Conservation (phyloP, 2,888 invertebrate genomes). For the Agrochola circellaris region DNA sequence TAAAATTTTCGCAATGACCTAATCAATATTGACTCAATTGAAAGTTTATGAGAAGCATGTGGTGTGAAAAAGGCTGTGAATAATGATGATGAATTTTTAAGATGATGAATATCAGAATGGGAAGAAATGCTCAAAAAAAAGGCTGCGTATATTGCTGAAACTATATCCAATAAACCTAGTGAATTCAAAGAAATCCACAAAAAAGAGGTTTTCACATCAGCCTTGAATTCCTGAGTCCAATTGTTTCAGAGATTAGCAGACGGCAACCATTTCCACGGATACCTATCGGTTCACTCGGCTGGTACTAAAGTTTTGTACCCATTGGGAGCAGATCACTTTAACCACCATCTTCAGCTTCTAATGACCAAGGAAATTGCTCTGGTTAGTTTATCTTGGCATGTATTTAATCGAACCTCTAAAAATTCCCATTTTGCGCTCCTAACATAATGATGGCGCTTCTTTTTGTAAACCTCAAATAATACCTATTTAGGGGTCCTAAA, state of each 20-base stretch:
- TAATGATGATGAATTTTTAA: neutral
- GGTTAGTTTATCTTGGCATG: conserved; percentile 23
- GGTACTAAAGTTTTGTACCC: conserved; percentile 44
- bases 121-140: neutral
- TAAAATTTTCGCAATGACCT: neutral
- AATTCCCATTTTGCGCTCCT: too few species aligned
- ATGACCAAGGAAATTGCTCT: conserved; percentile 33
- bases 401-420: neutral
- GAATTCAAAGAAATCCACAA: too few species aligned
- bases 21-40: neutral
- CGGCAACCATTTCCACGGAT: conserved; percentile 13
- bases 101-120: neutral
- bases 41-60: neutral
- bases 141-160: neutral
- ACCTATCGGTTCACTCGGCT: conserved; percentile 46
- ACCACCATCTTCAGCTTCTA: neutral
- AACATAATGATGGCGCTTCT: neutral
- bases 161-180: neutral
- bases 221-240: neutral
- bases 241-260: conserved; percentile 36
- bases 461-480: neutral
- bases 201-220: neutral
- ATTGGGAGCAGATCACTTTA: neutral
- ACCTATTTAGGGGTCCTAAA: neutral
- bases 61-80: neutral